Base-by-base conservation (phyloP, 2,888 invertebrate genomes). In the Paralinhomoeus sp. region DNA sequence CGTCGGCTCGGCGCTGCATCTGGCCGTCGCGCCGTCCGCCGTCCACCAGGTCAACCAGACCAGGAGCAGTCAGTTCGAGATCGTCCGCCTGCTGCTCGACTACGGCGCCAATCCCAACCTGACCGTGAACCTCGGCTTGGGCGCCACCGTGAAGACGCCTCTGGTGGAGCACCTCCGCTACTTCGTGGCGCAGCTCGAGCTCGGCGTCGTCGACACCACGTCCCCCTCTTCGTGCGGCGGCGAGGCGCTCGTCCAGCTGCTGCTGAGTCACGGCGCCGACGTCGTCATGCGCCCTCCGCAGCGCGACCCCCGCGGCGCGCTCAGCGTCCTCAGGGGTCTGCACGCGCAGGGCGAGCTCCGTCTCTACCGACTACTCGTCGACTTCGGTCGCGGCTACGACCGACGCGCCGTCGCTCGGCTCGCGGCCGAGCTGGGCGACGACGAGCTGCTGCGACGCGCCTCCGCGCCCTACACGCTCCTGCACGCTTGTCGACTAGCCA, bases 1-100 rank as follows among this genome's bases (percentile, higher is more conserved):
- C 45, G 57, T 57, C 34, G 62, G 63, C 18, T 62, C 64, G 0
- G 56, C 65, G 1, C 57, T 68, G 27, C 66, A 66, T 56, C 47
- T 67, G 31, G 64, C 3, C 61, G 63, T 40, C 61, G 64, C 27
- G 55, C 57, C 5, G 53, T 51, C 2, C 47, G 61, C 21, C 52
- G 45, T 5, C 27, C 12, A 12, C 27, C 27, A 27, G 27, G 7
- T 12, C 12, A 5, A 9, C 7, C 27, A 27, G 27, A 9, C 27
- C 7, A 12, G 7, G 33, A 49, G 57, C 24, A 54, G 57, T 33
- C 46, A 50, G 37, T 54, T 53, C 20, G 21, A 22, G 12, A 23
- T 39, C 17, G 12, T 24, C 22, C 35, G 48, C n/a, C 24, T 49
- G 18, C 37, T 53, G 40, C 49, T 53, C 3, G 23, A 45, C 12